Evolutionary conservation across 2,113 vertebrate species (phyloP).

Genomic region (Sakesphorus luctuosus): DNA sequence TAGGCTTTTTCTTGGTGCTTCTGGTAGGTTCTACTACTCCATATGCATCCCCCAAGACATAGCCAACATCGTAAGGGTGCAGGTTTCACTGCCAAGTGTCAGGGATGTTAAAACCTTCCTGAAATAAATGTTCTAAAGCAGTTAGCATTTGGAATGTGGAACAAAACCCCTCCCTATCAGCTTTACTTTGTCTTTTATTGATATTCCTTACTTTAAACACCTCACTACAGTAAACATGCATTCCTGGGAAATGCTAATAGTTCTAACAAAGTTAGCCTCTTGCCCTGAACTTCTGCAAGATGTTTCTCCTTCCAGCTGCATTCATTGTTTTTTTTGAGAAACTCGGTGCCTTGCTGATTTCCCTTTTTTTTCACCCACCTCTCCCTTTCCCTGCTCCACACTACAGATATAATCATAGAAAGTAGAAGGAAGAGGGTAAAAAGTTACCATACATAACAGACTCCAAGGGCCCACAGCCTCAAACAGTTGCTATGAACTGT

Average conservation of each 20-base stretch:
- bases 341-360: background rate
- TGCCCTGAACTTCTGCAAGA: slow-evolving; percentile 26
- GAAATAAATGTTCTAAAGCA: background rate
- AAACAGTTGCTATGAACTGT: background rate
- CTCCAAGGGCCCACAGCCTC: background rate
- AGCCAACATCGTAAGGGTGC: background rate
- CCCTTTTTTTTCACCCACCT: background rate
- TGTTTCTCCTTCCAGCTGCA: background rate
- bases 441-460: background rate
- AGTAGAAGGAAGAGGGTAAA: background rate
- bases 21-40: background rate
- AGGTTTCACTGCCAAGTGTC: background rate
- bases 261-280: slow-evolving; percentile 20
- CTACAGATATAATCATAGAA: background rate
- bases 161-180: background rate
- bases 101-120: background rate
- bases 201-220: slow-evolving; percentile 10
- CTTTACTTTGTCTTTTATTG: slow-evolving; percentile 5
- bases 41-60: background rate
- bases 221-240: background rate
- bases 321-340: slow-evolving; percentile 6
- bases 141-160: slow-evolving; percentile 2
- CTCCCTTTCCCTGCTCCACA: background rate
- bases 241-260: slow-evolving; percentile 9
- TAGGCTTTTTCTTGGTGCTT: background rate